phyloP scores from a whole-genome alignment of 2,888 invertebrate genomes.

The Caenorhabditis parvicauda region DNA sequence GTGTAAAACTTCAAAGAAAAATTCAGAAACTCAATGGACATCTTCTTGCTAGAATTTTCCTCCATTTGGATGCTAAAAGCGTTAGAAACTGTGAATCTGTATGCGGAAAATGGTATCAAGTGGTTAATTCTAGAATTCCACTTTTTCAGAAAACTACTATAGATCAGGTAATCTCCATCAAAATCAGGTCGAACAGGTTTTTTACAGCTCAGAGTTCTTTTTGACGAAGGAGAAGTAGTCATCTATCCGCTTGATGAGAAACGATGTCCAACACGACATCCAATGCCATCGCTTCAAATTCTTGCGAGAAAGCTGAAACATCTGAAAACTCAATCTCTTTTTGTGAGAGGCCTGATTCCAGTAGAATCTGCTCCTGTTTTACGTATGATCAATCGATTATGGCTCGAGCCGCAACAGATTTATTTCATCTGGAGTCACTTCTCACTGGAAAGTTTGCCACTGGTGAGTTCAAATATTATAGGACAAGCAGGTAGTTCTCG shows the following conservation, averaged over 20 bases:
- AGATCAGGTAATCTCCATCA: constrained; percentile 36
- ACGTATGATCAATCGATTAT: constrained; percentile 21
- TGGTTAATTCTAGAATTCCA: constrained; percentile 18
- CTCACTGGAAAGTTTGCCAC: constrained; percentile 18
- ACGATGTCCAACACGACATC: constrained; percentile 33
- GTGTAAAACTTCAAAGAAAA: neutral
- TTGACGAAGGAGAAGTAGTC: constrained; percentile 53
- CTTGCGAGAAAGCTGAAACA: constrained; percentile 30
- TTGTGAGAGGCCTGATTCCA: constrained; percentile 51
- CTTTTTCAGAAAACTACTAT: constrained; percentile 26
- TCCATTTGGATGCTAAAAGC: constrained; percentile 19
- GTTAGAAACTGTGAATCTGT: constrained; percentile 29
- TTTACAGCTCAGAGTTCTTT: constrained; percentile 45
- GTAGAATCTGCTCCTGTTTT: constrained; percentile 48
- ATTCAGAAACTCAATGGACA: constrained; percentile 35
- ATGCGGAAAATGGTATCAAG: constrained; percentile 32
- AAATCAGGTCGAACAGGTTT: neutral
- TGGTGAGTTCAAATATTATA: constrained; percentile 28
- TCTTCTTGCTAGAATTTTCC: constrained; percentile 25
- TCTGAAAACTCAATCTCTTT: constrained; percentile 40
- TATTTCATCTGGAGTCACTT: constrained; percentile 55
- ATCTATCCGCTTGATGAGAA: constrained; percentile 45
- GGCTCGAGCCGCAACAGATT: constrained; percentile 43
- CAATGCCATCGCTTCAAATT: constrained; percentile 39
- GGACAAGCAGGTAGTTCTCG: no score